Base-by-base conservation (phyloP, 2,113 vertebrate genomes). In the Brachypodius melanocephalos region DNA sequence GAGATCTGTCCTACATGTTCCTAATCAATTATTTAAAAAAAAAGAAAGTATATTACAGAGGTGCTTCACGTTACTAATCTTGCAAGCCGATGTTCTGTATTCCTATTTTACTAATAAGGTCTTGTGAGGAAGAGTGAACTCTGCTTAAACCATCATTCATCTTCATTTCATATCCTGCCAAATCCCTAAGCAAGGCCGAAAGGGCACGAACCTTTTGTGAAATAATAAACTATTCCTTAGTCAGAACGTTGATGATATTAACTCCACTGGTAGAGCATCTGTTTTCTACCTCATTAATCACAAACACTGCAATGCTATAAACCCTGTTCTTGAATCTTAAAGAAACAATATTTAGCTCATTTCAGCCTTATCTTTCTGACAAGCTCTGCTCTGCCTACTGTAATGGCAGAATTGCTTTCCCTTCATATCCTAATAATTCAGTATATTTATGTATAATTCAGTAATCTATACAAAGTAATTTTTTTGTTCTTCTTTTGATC, bases 101-200 rank as follows among this genome's bases (percentile, higher is more conserved):
- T 90, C 42, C 10, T 87, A 67, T 77, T 92, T 83, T 85, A 86
- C 89, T 91, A 94, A 91, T 91, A 90, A 95, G 80, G 59, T 63
- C 74, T 95, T 92, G 43, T 31, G 38, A 96, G 73, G 72, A 94
- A 96, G 46, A 71, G 45, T 80, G 79, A 95, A 81, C 88, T 94
- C 74, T 76, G 65, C 85, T 96, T 91, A 93, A 95, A 91, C 57
- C 84, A 86, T 52, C 95, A 90, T 97, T 94, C 86, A 73, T 97
- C 96, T 96, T 95, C 89, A 95, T 97, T 96, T 93, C 74, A 84
- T 80, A 94, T 67, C 79, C 83, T 93, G 83, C 82, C 91, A 96
- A 94, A 74, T 95, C 79, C 94, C 85, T 95, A 89, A 96, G 90
- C 90, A 94, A 88, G 94, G 85, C 93, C 93, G 96, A 75, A 91